Base-by-base conservation (phyloP, 2,797 vertebrate species). In the Aphelocoma californica region DNA sequence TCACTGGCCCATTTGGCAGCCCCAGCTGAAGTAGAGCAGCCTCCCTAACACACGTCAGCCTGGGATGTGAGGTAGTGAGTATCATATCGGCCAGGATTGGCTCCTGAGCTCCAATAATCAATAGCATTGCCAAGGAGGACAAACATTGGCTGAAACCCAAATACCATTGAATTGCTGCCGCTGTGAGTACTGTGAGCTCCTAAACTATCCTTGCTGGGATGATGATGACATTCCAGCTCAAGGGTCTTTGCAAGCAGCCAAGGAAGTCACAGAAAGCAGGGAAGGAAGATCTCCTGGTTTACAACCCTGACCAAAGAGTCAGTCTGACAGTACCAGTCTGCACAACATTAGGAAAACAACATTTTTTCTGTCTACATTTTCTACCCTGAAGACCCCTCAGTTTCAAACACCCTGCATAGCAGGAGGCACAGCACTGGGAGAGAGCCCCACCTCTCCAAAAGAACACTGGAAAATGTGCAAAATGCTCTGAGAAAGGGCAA, bases 81-180 rank as follows among this genome's bases (percentile, higher is more conserved):
- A 82, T 64, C 40, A 3, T 7, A 80, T 12, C 0, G 0, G 72
- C 89, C 48, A 26, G 17, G 89, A 88, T 12, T 87, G 75, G 74
- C 71, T 94, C 34, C 79, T 53, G 45, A 92, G 69, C n/a, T 86
- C 65, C 72, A 90, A 53, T 38, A 88, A 92, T 92, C 82, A 64
- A 93, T 90, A 70, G 34, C 16, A 38, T 67, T 91, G 82, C 75
- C 92, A 94, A 90, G 6, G 81, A 93, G 72, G 72, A 90, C 95
- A 93, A 94, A 92, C 4, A 6, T 18, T 92, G 95, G 81, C 85
- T 1, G 4, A 83, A 80, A 86, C 45, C 81, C 95, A 93, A 86
- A 32, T 0, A 69, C 2, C 24, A 86, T 2, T 81, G 73, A 86
- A 84, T 3, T 74, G 67, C 48, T 83, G 72, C 72, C 0, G 0